Evolutionary conservation across 2,113 vertebrate genomes (phyloP).

Genomic region (Phaetusa simplex): DNA sequence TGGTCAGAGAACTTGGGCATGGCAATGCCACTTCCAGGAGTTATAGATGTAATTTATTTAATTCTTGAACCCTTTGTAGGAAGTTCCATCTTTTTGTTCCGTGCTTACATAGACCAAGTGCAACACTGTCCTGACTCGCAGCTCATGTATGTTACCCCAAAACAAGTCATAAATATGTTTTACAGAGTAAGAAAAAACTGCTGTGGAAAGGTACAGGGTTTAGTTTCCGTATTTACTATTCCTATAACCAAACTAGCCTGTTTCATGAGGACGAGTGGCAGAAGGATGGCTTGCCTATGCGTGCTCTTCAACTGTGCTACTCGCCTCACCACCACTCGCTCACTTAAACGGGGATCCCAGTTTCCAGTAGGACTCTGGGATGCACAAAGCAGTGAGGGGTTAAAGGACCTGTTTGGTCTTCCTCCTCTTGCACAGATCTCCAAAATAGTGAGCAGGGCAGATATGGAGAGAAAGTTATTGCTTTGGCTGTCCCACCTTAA

Average conservation of each 20-base stretch:
- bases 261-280: neutral
- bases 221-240: neutral
- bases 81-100: neutral
- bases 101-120: neutral
- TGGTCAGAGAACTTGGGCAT: neutral
- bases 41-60: neutral
- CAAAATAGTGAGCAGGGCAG: neutral
- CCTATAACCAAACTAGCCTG: neutral
- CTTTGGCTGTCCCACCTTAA: neutral
- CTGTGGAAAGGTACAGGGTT: neutral
- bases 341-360: neutral
- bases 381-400: neutral
- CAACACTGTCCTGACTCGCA: neutral
- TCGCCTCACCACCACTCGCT: neutral
- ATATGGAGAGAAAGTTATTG: neutral
- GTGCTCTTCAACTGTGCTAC: neutral
- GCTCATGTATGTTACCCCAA: neutral
- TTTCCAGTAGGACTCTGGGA: neutral
- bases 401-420: fast-evolving
- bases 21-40: neutral
- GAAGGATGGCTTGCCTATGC: fast-evolving
- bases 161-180: neutral
- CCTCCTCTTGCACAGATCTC: neutral
- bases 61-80: neutral
- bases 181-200: neutral